Evolutionary conservation across 1,140 invertebrate species (phyloP).

Genomic region (Cotesia glomerata): DNA sequence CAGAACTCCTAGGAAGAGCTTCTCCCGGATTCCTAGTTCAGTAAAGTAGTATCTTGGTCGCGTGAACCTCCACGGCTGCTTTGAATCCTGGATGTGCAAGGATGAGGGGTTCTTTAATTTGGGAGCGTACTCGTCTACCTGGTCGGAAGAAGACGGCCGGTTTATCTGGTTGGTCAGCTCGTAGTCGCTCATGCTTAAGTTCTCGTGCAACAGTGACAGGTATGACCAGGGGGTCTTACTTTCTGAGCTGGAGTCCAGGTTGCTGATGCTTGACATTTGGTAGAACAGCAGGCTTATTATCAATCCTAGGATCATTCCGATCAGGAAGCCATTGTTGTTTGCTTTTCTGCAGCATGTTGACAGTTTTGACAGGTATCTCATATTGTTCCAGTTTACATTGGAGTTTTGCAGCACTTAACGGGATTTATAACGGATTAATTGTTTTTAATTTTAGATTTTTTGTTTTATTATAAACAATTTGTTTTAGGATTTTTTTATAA

Average conservation of each 20-base stretch:
- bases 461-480: too few relatives aligned
- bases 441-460: too few relatives aligned
- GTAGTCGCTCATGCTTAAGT: conserved; percentile 6
- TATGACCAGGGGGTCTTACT: background rate
- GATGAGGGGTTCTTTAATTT: conserved; percentile 61
- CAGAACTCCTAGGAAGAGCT: conserved; percentile 85
- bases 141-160: background rate
- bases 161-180: conserved; percentile 23
- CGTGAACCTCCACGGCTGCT: conserved; percentile 65
- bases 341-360: conserved; percentile 46
- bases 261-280: conserved; percentile 30
- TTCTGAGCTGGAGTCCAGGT: too few relatives aligned
- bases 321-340: conserved; percentile 52
- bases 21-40: conserved; percentile 88
- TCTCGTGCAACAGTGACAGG: conserved; percentile 37
- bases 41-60: conserved; percentile 91
- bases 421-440: too few relatives aligned
- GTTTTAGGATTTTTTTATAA: too few relatives aligned
- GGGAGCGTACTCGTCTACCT: conserved; percentile 66
- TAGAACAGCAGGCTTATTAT: conserved; percentile 55
- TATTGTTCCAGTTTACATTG: background rate
- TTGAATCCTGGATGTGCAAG: conserved; percentile 63
- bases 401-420: too few relatives aligned
- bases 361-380: conserved; percentile 42
- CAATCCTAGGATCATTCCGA: conserved; percentile 56